Evolutionary conservation across 2,888 invertebrate genomes (phyloP).

Genomic region (Lomographa bimaculata): DNA sequence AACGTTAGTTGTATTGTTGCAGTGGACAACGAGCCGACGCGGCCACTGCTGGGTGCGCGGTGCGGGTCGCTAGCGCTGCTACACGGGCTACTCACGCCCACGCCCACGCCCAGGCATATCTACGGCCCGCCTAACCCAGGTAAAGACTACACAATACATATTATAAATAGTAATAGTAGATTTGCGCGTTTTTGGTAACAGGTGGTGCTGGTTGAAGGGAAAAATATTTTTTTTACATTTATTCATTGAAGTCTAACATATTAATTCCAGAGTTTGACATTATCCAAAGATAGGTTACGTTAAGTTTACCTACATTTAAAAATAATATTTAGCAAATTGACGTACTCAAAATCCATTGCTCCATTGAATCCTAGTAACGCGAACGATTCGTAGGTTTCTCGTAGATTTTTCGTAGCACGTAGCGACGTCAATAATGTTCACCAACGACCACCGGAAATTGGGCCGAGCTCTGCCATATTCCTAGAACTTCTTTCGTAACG

Average conservation of each 20-base stretch:
- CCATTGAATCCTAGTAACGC: no score
- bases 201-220: no score
- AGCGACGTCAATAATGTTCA: conserved; percentile 1
- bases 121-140: conserved; percentile 88
- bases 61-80: conserved; percentile 82
- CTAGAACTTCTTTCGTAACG: no score
- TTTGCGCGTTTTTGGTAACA: no score
- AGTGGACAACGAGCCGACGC: conserved; percentile 85
- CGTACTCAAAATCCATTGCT: no score
- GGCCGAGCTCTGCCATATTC: conserved; percentile 5
- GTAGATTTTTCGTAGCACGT: conserved; percentile 19
- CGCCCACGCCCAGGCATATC: conserved; percentile 76
- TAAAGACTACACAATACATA: conserved; percentile 36
- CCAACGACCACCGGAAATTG: conserved; percentile 14
- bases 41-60: conserved; percentile 81
- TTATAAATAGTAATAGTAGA: no score
- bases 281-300: no score
- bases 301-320: no score
- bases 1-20: conserved; percentile 52
- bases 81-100: conserved; percentile 86
- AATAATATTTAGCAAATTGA: no score
- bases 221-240: no score
- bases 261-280: no score
- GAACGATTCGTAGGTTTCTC: conserved; percentile 12
- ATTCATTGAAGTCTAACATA: no score